Evolutionary conservation across 1,140 invertebrate species (phyloP).

Genomic region (Brevipalpus yothersi): DNA sequence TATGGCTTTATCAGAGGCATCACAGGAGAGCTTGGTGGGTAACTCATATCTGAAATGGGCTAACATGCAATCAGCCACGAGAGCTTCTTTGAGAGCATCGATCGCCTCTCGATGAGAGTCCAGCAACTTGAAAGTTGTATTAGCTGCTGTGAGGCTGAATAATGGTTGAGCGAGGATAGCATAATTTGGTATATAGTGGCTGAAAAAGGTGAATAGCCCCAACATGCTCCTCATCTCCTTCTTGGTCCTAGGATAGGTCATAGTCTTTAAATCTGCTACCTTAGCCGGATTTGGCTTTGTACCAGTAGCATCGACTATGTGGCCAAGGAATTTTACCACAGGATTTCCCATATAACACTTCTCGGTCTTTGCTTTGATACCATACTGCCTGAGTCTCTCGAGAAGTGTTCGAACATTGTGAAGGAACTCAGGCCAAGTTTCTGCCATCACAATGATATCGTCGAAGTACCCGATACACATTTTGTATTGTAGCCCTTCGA

Average conservation of each 20-base stretch:
- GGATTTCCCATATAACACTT: not conserved
- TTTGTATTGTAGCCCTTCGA: not conserved
- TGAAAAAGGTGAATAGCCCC: not conserved
- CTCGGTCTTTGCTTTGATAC: not conserved
- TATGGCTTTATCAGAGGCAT: conserved; percentile 20
- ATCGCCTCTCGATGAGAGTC: conserved; percentile 12
- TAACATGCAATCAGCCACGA: conserved; percentile 11
- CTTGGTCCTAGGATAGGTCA: not conserved
- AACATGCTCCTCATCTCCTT: not conserved
- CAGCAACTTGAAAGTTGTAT: not conserved
- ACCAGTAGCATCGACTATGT: not conserved
- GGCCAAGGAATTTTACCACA: not conserved
- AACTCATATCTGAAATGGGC: conserved; percentile 21
- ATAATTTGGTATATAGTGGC: not conserved
- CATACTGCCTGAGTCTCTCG: not conserved
- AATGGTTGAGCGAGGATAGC: not conserved
- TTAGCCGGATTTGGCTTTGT: not conserved
- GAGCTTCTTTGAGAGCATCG: conserved; percentile 12
- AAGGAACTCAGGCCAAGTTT: not conserved
- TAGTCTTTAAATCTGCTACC: not conserved
- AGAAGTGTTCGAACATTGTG: not conserved
- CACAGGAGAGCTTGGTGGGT: conserved; percentile 24
- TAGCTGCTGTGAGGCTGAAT: not conserved
- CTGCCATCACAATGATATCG: not conserved
- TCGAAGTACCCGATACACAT: not conserved